Evolutionary conservation across 2,888 invertebrate species (phyloP).

Genomic region (Cybosia mesomella): DNA sequence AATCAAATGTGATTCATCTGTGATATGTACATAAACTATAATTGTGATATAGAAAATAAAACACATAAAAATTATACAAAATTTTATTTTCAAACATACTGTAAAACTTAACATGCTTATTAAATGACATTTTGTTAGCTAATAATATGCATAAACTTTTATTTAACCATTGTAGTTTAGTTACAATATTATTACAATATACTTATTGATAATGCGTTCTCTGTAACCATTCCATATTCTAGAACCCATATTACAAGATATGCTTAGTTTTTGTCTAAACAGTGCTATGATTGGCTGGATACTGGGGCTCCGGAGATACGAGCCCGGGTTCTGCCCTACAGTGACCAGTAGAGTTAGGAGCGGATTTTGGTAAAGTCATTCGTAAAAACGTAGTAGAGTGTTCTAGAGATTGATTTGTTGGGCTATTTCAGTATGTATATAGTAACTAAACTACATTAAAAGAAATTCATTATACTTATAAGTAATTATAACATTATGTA

Average conservation of each 20-base stretch:
- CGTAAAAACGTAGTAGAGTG: too few relatives aligned
- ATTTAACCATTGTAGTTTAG: constrained; percentile 16
- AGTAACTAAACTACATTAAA: constrained; percentile 17
- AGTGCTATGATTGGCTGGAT: neutral
- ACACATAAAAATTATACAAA: constrained; percentile 45
- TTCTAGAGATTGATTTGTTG: too few relatives aligned
- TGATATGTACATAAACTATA: constrained; percentile 48
- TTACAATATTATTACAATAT: neutral
- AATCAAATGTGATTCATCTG: constrained; percentile 33
- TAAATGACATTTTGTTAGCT: constrained; percentile 41
- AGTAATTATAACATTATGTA: constrained; percentile 47
- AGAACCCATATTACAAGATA: neutral
- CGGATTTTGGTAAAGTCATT: too few relatives aligned
- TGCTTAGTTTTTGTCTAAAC: neutral
- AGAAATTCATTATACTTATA: constrained; percentile 41
- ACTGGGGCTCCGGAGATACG: too few relatives aligned
- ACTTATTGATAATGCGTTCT: too few relatives aligned
- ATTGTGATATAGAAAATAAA: constrained; percentile 43
- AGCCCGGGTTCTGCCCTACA: too few relatives aligned
- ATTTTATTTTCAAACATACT: constrained; percentile 63
- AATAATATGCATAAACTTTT: constrained; percentile 21
- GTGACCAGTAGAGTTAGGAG: too few relatives aligned
- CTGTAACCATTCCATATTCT: too few relatives aligned
- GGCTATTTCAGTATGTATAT: neutral
- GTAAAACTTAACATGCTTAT: constrained; percentile 53